Conservation (phyloP, 2,113 vertebrate species). For the Craseonycteris thonglongyai region DNA sequence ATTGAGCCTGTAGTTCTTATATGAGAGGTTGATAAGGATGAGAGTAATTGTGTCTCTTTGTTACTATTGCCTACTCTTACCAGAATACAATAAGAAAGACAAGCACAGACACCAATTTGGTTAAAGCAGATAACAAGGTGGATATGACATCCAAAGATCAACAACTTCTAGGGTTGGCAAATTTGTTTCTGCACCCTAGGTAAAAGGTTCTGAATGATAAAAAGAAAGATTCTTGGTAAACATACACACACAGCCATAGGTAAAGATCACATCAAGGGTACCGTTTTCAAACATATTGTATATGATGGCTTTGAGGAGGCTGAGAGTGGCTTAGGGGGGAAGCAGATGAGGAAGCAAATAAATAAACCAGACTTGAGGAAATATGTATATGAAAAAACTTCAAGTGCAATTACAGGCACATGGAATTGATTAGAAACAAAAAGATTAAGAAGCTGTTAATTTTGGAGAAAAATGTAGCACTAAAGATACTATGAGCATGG, state of each 20-base stretch:
- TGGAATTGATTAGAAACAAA: neutral
- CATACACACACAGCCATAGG: neutral
- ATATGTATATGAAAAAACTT: neutral
- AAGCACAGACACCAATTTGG: neutral
- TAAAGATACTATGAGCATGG: neutral
- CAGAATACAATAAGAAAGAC: neutral
- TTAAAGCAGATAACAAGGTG: neutral
- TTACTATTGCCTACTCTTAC: neutral
- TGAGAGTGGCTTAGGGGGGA: neutral
- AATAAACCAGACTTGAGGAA: neutral
- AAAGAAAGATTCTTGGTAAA: neutral
- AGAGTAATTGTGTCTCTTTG: neutral
- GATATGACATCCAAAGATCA: neutral
- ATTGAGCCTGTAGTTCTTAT: neutral
- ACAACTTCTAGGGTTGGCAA: neutral
- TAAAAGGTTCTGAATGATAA: neutral
- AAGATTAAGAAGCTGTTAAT: neutral
- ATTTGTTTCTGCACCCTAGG: neutral
- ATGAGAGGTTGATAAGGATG: neutral
- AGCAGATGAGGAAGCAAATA: neutral
- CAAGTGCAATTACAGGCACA: neutral
- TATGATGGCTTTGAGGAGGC: neutral
- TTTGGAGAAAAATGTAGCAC: neutral
- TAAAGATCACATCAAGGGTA: neutral
- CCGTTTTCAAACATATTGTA: neutral